Evolutionary conservation across 2,888 invertebrate genomes (phyloP), one percentile per base, ranked within the genome.

Genomic region (Amitus sp.): DNA sequence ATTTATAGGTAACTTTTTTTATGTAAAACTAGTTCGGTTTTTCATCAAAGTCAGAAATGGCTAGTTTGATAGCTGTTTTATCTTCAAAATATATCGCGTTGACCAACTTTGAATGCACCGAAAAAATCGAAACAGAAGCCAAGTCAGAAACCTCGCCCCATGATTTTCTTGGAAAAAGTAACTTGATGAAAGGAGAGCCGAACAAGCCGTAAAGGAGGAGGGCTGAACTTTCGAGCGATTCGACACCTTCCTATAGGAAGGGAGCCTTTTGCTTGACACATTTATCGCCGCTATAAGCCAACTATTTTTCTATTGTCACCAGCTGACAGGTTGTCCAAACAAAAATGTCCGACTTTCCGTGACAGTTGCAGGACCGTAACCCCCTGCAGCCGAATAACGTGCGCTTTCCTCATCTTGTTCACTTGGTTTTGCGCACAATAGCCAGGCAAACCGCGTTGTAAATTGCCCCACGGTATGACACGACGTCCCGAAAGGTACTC

Each of bases 321-420:
- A 56, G 47, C 59, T 73, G 78, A 76, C 75, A 71, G 76, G 68
- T 67, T 77, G 77, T 77, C 77, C 66, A 79, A 78, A 76, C 76
- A 78, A 66, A 74, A 76, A 71, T 68, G 73, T 73, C 69, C 63
- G 68, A 71, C 65, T 73, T 74, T 68, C 57, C 51, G 47, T 48
- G 23, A 33, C 30, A 47, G 53, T 28, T 42, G 42, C 42, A 12
- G 42, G 12, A 10, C 42, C 4, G 15, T 6, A 7, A 37, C 9
- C 37, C 37, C 37, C 7, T 6, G 37, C 15, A 4, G 19, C 42
- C 19, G 42, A 45, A 7, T 27, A 9, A 37, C 7, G n/a, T 15
- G 48, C 10, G 15, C 47, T 46, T 47, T 42, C 28, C 47, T 42
- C 20, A 30, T 37, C 42, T 49, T 18, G 48, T 54, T 49, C 56